Evolutionary conservation across 2,797 vertebrate genomes (phyloP), one percentile per base, ranked within the genome.

Genomic region (Argentina silus): DNA sequence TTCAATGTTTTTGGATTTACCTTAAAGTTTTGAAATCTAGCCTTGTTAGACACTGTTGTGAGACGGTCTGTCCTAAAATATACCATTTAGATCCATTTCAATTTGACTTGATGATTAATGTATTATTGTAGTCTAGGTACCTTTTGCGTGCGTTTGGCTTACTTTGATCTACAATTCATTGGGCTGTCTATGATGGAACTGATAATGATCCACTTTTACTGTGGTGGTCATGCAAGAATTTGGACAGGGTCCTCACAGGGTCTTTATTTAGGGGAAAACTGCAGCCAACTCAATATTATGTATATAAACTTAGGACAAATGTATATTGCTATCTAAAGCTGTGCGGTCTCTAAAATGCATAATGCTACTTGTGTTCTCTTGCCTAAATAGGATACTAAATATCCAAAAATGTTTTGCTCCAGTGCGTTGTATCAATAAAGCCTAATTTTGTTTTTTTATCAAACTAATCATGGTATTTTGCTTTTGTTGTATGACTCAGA

Each of bases 361-460:
- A 85, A 87, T 88, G 83, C 88, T 90, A 61, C 27, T 11, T 94
- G 92, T 94, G 90, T 94, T 90, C 83, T 84, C 90, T 92, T 90
- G 89, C 87, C 89, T 94, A 94, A 94, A 93, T 94, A 94, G 93
- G 90, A 88, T 91, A 86, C 91, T 92, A 93, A 93, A 93, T 90
- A 90, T 91, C 86, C 88, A 90, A 91, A 91, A 77, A 89, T 94
- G 88, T 94, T 87, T 92, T 92, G 90, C 90, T 94, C 90, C 90
- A 89, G 90, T 90, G 84, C 92, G 91, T 77, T 92, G 91, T 93
- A 92, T 93, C 90, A 94, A 94, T 94, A 94, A 94, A 94, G 93
- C 91, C 90, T 93, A 92, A 91, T 92, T 91, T 90, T 67, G 65
- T 86, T 89, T 87, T 91, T 91, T 91, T 90, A 93, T 90, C 88